Percentiles rank a stretch among this genome's conserved stretches.
phyloP scores from a whole-genome alignment of 1,140 invertebrate genomes.

The Cydia amplana region DNA sequence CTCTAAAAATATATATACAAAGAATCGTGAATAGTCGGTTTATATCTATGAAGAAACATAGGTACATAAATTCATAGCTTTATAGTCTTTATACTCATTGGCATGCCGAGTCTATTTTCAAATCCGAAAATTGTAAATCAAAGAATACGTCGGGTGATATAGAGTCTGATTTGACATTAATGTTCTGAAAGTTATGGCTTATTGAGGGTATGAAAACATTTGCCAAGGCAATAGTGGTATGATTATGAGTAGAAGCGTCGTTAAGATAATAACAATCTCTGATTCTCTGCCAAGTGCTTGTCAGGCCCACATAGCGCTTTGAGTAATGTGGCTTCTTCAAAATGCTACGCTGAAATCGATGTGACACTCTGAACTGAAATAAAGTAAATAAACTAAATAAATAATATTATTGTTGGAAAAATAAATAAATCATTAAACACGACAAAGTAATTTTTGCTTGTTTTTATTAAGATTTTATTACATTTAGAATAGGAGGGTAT shows the following conservation, averaged over 20 bases:
- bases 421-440: slow-evolving; percentile 38
- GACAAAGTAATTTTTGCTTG: slow-evolving; percentile 71
- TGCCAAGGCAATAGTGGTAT: slow-evolving; percentile 70
- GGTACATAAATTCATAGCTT: slow-evolving; percentile 14
- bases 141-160: slow-evolving; percentile 51
- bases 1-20: not conserved
- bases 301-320: slow-evolving; percentile 40
- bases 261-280: slow-evolving; percentile 73
- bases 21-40: not conserved
- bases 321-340: slow-evolving; percentile 14
- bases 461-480: slow-evolving; percentile 75
- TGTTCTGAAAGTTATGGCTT: slow-evolving; percentile 63
- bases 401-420: slow-evolving; percentile 22
- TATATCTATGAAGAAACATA: not conserved
- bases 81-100: not conserved
- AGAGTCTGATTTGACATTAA: slow-evolving; percentile 60
- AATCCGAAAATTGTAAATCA: slow-evolving; percentile 44
- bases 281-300: slow-evolving; percentile 67
- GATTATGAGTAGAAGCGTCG: slow-evolving; percentile 73
- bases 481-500: slow-evolving; percentile 70
- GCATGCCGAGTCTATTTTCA: slow-evolving; percentile 27
- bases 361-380: not conserved
- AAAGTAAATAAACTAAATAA: not conserved
- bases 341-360: slow-evolving; percentile 4
- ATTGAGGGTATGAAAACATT: slow-evolving; percentile 65